Conservation (phyloP, 2,888 invertebrate genomes). For the Limnephilus auricula region DNA sequence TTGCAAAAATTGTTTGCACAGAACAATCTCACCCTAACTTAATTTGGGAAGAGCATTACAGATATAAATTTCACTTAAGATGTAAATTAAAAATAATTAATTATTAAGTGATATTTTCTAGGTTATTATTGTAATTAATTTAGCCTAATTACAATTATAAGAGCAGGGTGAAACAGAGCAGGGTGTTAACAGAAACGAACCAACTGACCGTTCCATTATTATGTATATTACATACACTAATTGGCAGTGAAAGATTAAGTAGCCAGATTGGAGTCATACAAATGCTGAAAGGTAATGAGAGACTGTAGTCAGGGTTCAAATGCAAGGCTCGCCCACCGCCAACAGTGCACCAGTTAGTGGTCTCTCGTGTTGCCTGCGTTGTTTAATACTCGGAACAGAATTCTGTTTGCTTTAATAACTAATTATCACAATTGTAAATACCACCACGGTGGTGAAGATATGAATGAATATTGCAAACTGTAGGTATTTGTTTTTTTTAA, state of each 20-base stretch:
- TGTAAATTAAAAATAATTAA: constrained; percentile 62
- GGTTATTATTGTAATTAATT: constrained; percentile 59
- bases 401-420: constrained; percentile 17
- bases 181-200: constrained; percentile 36
- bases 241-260: constrained; percentile 60
- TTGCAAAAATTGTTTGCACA: constrained; percentile 52
- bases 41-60: constrained; percentile 63
- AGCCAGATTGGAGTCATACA: constrained; percentile 29
- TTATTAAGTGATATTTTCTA: constrained; percentile 60
- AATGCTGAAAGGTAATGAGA: not conserved
- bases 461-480: constrained; percentile 45
- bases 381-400: not conserved
- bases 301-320: not conserved
- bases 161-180: constrained; percentile 53
- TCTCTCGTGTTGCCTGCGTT: not conserved
- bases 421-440: constrained; percentile 49
- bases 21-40: constrained; percentile 51
- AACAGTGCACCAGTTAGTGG: not conserved
- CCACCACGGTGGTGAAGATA: constrained; percentile 42
- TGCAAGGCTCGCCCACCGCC: not conserved
- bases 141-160: constrained; percentile 55
- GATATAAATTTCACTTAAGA: constrained; percentile 58
- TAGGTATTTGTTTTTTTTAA: not conserved
- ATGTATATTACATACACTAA: constrained; percentile 41
- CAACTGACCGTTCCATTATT: constrained; percentile 37